A percentile compares a stretch with the other conserved stretches of the same genome.
Conservation (phyloP, 2,888 invertebrate genomes). For the Stenoptilia bipunctidactyla region DNA sequence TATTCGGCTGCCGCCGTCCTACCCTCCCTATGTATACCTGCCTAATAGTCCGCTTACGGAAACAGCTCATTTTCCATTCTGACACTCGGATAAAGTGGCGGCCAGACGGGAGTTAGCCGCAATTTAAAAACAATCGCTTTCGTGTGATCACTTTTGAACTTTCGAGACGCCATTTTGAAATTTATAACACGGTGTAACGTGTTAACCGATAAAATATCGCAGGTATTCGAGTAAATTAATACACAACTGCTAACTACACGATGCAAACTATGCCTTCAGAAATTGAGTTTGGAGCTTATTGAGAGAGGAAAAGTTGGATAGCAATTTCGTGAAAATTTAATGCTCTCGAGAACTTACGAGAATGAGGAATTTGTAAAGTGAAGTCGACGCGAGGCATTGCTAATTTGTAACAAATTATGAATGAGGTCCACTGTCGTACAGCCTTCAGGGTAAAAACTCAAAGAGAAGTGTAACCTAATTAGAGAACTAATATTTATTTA, state of each 20-base stretch:
- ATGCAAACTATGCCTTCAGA: slow-evolving; percentile 51
- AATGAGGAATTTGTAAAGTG: slow-evolving; percentile 57
- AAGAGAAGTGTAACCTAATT: too few species aligned
- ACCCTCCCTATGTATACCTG: slow-evolving; percentile 24
- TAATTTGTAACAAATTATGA: slow-evolving; percentile 58
- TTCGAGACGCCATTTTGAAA: slow-evolving; percentile 15
- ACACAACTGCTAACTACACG: slow-evolving; percentile 34
- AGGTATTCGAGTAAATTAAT: slow-evolving; percentile 25
- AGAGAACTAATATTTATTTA: too few species aligned
- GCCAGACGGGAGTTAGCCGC: slow-evolving; percentile 42
- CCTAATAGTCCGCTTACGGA: slow-evolving; percentile 38
- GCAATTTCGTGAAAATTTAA: slow-evolving; percentile 67
- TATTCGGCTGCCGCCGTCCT: slow-evolving; percentile 43
- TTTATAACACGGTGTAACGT: slow-evolving; percentile 20
- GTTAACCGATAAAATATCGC: too few species aligned
- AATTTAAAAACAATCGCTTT: slow-evolving; percentile 7
- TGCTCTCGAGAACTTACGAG: slow-evolving; percentile 53
- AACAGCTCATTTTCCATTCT: slow-evolving; percentile 61
- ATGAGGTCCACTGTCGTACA: slow-evolving; percentile 27
- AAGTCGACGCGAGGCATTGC: slow-evolving; percentile 55
- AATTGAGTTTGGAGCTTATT: slow-evolving; percentile 51
- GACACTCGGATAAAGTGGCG: slow-evolving; percentile 57
- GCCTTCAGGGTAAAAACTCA: too few species aligned
- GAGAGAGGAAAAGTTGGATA: slow-evolving; percentile 58
- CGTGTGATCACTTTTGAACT: too few species aligned